Percentiles rank a stretch among this genome's conserved stretches.
Evolutionary conservation across 2,797 vertebrate species (phyloP).

Genomic region (Hippopotamyrus pictus): DNA sequence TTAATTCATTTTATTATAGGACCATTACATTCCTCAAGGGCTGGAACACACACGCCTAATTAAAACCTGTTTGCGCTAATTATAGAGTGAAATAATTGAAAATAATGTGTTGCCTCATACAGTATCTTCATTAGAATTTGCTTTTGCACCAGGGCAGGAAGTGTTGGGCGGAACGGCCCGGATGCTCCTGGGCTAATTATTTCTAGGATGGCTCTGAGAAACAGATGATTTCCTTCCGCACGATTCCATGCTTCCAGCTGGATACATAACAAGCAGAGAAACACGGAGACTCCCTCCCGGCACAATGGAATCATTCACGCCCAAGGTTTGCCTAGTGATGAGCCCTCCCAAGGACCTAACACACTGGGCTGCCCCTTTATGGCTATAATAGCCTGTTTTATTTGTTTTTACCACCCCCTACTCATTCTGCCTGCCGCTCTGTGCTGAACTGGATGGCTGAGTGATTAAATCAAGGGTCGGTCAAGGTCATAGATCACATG

Average conservation of each 20-base stretch:
- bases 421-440: background rate
- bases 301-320: background rate
- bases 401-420: background rate
- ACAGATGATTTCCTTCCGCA: slow-evolving; percentile 3
- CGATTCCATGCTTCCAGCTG: background rate
- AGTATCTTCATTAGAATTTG: slow-evolving; percentile 12
- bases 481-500: background rate
- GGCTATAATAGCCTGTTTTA: background rate
- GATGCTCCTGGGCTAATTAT: background rate
- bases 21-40: slow-evolving; percentile 28
- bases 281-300: background rate
- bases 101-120: slow-evolving; percentile 37
- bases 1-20: slow-evolving; percentile 21
- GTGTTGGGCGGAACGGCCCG: background rate
- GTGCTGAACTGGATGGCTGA: background rate
- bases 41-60: slow-evolving; percentile 37
- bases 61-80: slow-evolving; percentile 43
- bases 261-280: background rate
- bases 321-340: background rate
- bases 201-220: background rate
- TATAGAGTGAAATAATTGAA: slow-evolving; percentile 39
- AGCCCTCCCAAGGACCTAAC: background rate
- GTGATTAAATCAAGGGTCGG: background rate
- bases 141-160: background rate
- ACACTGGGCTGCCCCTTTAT: background rate